A percentile compares a stretch with the other conserved stretches of the same genome.
phyloP scores from a whole-genome alignment of 2,113 vertebrate genomes.

The Rhinoderma darwinii region DNA sequence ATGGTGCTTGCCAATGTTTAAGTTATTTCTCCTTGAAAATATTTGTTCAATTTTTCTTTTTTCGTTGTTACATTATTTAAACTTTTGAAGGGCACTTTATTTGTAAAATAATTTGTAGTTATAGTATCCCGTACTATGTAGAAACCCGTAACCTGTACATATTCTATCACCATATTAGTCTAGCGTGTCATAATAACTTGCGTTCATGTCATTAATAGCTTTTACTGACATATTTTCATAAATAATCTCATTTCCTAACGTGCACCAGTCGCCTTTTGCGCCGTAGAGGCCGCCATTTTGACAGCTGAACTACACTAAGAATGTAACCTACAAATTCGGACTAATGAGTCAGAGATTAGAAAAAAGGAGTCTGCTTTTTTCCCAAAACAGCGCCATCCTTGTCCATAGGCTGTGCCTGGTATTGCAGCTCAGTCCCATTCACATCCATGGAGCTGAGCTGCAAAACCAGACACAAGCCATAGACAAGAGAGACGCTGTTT shows the following conservation, averaged over 20 bases:
- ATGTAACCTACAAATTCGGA: not conserved
- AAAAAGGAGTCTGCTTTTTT: not conserved
- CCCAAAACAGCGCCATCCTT: not conserved
- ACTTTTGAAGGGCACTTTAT: conserved; percentile 54
- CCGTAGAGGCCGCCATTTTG: not conserved
- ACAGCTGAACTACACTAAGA: not conserved
- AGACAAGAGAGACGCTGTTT: not conserved
- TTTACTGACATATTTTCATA: not conserved
- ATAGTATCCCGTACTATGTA: not conserved
- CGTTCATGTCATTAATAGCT: not conserved
- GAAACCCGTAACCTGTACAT: conserved; percentile 28
- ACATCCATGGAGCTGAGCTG: not conserved
- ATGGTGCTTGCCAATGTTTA: conserved; percentile 53
- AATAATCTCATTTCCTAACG: not conserved
- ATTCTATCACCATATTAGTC: not conserved
- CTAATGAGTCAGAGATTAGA: too few relatives aligned
- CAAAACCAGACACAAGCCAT: not conserved
- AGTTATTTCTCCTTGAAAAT: conserved; percentile 52
- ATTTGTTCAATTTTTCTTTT: conserved; percentile 27
- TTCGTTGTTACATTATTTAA: conserved; percentile 35
- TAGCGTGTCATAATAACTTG: not conserved
- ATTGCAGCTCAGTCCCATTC: not conserved
- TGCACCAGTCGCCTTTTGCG: not conserved
- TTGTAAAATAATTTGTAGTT: conserved; percentile 37
- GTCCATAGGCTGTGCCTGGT: not conserved